Conservation (phyloP, 2,113 vertebrate species). For the Trematocara marginatum region DNA sequence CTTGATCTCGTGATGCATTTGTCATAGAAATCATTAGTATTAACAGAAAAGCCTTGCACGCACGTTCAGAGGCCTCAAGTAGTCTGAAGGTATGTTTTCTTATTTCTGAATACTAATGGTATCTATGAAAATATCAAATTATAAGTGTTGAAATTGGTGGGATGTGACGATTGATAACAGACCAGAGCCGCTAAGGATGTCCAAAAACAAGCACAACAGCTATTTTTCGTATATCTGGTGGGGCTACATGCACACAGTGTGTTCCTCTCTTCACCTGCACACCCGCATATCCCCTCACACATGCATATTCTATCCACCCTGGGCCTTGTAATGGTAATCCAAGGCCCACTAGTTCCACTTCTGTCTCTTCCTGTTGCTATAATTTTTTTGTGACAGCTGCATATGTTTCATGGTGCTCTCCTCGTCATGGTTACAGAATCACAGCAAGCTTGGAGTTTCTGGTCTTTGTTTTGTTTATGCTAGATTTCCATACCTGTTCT, state of each 20-base stretch:
- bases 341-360: conserved; percentile 68
- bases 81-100: background rate
- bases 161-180: background rate
- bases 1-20: background rate
- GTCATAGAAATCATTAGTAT: background rate
- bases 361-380: conserved; percentile 55
- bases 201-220: conserved; percentile 29
- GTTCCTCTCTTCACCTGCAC: conserved; percentile 69
- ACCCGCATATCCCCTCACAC: conserved; percentile 65
- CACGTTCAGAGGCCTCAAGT: background rate
- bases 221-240: conserved; percentile 6
- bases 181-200: conserved; percentile 8
- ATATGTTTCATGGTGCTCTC: conserved; percentile 77
- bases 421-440: conserved; percentile 90
- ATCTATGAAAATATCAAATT: background rate
- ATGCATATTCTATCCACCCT: conserved; percentile 62
- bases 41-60: background rate
- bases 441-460: conserved; percentile 85
- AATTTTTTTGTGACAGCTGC: conserved; percentile 65
- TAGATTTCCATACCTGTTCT: conserved; percentile 72
- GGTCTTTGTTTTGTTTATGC: conserved; percentile 74
- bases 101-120: background rate
- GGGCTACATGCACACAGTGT: conserved; percentile 45
- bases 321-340: conserved; percentile 84
- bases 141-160: background rate